These are phyloP conservation scores for Athene cunicularia DNA, from an alignment of 2,113 vertebrate genomes.

Conservation along the genomic window DNA sequence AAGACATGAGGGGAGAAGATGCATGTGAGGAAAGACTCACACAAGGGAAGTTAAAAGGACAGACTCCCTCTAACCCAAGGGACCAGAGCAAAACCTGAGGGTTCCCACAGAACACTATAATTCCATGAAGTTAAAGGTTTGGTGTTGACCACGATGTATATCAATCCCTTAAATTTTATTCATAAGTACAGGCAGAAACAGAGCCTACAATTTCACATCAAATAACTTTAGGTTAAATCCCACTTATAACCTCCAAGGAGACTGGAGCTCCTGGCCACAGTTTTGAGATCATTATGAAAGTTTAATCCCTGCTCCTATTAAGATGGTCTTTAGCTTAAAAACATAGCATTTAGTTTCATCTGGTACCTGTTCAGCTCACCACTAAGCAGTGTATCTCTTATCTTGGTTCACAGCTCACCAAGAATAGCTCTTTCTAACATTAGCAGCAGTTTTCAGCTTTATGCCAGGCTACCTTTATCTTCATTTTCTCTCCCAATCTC, in stretches of 20 bases:
- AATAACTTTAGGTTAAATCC: neutral
- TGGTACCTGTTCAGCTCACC: neutral
- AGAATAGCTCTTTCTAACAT: neutral
- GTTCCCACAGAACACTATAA: neutral
- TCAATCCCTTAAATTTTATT: neutral
- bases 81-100: neutral
- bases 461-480: neutral
- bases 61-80: neutral
- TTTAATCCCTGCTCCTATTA: neutral
- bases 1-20: neutral
- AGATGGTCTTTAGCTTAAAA: neutral
- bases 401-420: neutral
- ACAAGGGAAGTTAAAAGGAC: accelerated
- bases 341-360: neutral
- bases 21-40: neutral
- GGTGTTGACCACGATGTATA: neutral
- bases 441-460: neutral
- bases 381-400: neutral
- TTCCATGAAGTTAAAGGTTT: neutral
- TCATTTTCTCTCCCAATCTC: neutral
- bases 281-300: neutral
- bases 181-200: neutral
- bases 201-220: neutral
- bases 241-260: neutral
- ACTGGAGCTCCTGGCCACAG: neutral